phyloP scores from a whole-genome alignment of 2,113 vertebrate genomes.

The Laticauda laticaudata region DNA sequence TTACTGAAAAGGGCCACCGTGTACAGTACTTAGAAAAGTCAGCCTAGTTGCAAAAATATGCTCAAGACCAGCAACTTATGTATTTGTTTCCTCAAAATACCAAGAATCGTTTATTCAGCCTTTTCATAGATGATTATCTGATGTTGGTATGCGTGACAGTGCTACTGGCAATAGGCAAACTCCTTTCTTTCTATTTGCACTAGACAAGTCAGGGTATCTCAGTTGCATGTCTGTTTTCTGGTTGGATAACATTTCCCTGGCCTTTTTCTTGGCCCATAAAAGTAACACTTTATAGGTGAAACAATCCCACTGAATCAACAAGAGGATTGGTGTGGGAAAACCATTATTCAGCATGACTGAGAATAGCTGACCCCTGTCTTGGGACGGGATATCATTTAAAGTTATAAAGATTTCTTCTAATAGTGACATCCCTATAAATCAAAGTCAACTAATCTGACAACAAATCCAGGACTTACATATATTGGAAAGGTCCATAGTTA shows the following conservation, averaged over 20 bases:
- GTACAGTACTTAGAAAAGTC: neutral
- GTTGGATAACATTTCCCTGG: neutral
- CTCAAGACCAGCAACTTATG: neutral
- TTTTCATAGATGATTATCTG: neutral
- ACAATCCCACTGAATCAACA: constrained; percentile 19
- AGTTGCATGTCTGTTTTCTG: neutral
- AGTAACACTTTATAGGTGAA: constrained; percentile 9
- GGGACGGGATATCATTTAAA: constrained; percentile 55
- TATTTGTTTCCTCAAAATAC: neutral
- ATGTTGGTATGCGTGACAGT: neutral
- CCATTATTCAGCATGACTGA: constrained; percentile 24
- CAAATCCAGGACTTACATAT: constrained; percentile 61
- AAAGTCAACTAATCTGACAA: constrained; percentile 66
- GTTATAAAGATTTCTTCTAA: constrained; percentile 56
- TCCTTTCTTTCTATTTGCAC: neutral
- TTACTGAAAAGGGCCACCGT: neutral
- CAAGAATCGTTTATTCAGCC: neutral
- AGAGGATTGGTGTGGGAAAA: neutral
- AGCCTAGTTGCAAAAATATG: neutral
- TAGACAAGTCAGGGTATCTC: neutral
- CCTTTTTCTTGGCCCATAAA: neutral
- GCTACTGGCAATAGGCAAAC: neutral
- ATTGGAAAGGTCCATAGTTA: constrained; percentile 65
- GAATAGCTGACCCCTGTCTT: constrained; percentile 11
- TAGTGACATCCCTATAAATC: constrained; percentile 63